Base-by-base conservation (phyloP, 2,797 vertebrate species). In the Antennarius maculatus region DNA sequence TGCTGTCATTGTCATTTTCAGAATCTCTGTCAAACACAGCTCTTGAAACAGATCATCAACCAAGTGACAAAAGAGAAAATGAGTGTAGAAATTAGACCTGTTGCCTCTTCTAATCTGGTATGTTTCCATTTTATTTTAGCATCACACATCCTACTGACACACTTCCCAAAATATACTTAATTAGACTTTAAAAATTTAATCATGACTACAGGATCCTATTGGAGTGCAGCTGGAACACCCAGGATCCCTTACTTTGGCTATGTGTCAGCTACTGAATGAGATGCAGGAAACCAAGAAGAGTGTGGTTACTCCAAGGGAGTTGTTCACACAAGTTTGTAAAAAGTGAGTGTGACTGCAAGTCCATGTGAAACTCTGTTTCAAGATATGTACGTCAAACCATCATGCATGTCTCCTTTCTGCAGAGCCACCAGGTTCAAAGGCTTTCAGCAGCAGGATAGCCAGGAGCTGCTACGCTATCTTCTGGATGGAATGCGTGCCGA, bases 371-470 rank as follows among this genome's bases (percentile, higher is more conserved):
- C 65, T 54, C 7, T 4, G 16, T 39, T 16, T 14, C 11, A 18
- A 39, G 7, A 57, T 57, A 54, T 62, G 9, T 23, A 6, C 12
- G 3, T 49, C 27, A 17, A 10, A 53, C 5, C 16, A 11, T 61
- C 63, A 1, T 8, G 55, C 34, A 72, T 3, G 0, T 71, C 28
- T 74, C 3, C 9, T 79, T 28, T 49, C 53, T 72, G 29, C 78
- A 99, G 98, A 91, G 96, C 97, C 66, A 86, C 93, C 73, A 92
- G 97, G 54, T 99, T 99, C 87, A 97, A 95, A 94, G 96, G 98
- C 34, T 99, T 95, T 73, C 97, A 99, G 83, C 97, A 99, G 87
- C 98, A 99, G 70, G 98, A 99, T 81, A 99, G 98, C 83, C 98
- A 99, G 83, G 98, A 99, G 82, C 91, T 99, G 31, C 94, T 99